Base-by-base conservation (phyloP, 2,113 vertebrate species). In the Ciconia maguari region DNA sequence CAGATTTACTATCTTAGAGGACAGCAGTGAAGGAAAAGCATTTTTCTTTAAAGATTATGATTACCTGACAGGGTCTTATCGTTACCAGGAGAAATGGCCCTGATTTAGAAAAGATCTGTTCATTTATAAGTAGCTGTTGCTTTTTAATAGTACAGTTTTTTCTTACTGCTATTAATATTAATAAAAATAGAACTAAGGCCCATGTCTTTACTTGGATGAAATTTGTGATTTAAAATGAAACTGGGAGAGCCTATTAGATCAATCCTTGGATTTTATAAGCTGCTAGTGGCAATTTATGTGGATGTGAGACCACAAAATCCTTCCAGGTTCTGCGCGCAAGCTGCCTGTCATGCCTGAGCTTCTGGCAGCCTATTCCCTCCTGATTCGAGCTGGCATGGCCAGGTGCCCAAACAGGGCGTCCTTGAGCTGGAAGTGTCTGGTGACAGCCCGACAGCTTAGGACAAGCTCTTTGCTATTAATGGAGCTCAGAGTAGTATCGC, bases 21-120 rank as follows among this genome's bases (percentile, higher is more conserved):
- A 93, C 36, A 74, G 36, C 90, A 87, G 76, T 38, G 71, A 83
- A 70, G 75, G 51, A 79, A 88, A 52, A 83, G 76, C 58, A n/a
- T 72, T 95, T 95, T 93, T 58, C 96, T 94, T 81, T 84, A 72
- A 82, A 94, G 87, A 88, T 84, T 97, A 76, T 64, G 36, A 96
- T 86, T 85, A 87, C 92, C 96, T 94, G 68, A 49, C 91, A 75
- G 74, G 82, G 65, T 55, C 48, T 69, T 83, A 49, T 44, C 6
- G 10, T 92, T 83, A 69, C 51, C 42, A 58, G 60, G 94, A 97
- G 81, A 92, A 81, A 81, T 89, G 44, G 85, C 79, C 36, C 79
- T 26, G 62, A 9, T 68, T 66, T 74, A 74, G 92, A 49, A 49
- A 58, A 83, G 77, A 85, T 78, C 74, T 79, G 58, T 65, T 88